A percentile compares a stretch with the other conserved stretches of the same genome.
phyloP scores from a whole-genome alignment of 2,888 invertebrate species.

The Chloroclysta siterata region DNA sequence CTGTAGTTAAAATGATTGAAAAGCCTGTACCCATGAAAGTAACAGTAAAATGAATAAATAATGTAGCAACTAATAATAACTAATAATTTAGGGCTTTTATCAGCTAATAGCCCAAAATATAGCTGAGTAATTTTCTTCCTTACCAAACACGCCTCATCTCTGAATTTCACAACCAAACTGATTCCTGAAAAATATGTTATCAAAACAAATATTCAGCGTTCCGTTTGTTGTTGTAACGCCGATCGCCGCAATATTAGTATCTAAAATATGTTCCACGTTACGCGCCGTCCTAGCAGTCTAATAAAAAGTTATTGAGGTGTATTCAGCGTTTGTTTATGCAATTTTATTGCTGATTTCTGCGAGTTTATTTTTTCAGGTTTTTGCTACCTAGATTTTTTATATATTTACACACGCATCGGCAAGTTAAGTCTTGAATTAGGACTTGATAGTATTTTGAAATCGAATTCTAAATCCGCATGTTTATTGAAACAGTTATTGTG shows the following conservation, averaged over 20 bases:
- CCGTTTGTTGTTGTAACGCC: conserved; percentile 43
- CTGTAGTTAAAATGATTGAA: no score
- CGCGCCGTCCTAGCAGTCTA: conserved; percentile 24
- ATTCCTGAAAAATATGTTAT: conserved; percentile 43
- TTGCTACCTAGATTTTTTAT: not conserved
- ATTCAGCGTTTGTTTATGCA: conserved; percentile 25
- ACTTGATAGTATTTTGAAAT: no score
- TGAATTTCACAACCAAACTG: conserved; percentile 9
- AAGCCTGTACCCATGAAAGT: no score
- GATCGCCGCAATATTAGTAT: conserved; percentile 38
- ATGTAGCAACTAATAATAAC: no score
- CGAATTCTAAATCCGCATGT: no score
- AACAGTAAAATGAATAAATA: no score
- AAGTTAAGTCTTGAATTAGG: no score
- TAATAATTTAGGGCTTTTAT: no score
- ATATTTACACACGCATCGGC: not conserved
- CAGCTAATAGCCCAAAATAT: no score
- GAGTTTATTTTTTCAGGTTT: conserved; percentile 5
- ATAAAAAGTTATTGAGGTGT: conserved; percentile 34
- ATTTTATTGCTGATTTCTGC: conserved; percentile 13
- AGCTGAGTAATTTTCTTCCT: not conserved
- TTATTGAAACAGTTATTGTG: no score
- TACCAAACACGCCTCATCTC: not conserved
- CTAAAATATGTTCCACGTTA: conserved; percentile 31
- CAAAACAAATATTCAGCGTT: conserved; percentile 39